A percentile compares a stretch with the other conserved stretches of the same genome.
Conservation (phyloP, 2,113 vertebrate genomes). For the Paracanthobrama guichenoti region DNA sequence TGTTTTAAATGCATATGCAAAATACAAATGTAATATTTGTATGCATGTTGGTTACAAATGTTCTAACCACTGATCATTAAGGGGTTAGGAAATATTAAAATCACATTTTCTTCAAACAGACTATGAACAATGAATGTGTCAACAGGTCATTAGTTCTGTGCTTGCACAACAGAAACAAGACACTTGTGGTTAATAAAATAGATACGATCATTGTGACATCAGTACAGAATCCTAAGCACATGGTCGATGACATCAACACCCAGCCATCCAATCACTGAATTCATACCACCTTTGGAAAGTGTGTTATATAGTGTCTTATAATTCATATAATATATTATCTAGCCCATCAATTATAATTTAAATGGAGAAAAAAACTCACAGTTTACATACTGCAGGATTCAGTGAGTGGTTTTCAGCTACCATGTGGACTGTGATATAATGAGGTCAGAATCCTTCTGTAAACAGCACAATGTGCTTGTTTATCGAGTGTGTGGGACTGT, state of each 20-base stretch:
- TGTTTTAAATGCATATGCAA: background rate
- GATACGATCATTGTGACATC: background rate
- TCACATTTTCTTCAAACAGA: slow-evolving; percentile 2
- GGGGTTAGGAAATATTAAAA: background rate
- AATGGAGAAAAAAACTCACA: background rate
- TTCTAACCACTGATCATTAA: background rate
- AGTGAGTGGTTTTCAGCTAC: slow-evolving; percentile 29
- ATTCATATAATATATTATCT: background rate
- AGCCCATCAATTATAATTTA: slow-evolving; percentile 17
- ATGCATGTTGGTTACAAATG: no score
- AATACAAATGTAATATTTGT: background rate
- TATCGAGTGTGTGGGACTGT: slow-evolving; percentile 36
- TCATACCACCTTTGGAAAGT: background rate
- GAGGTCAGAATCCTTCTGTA: slow-evolving; percentile 43
- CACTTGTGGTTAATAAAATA: background rate
- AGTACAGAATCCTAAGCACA: background rate
- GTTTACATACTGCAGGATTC: slow-evolving; percentile 29
- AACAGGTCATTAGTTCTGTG: background rate
- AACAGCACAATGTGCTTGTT: slow-evolving; percentile 37
- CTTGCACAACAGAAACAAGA: background rate
- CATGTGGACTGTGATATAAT: slow-evolving; percentile 42
- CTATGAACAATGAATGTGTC: background rate
- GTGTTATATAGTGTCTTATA: background rate
- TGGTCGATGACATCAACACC: background rate
- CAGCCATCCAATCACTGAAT: background rate